These are phyloP conservation scores for Eupsittula cactorum DNA, from an alignment of 2,113 vertebrate genomes.

Conservation along the genomic window DNA sequence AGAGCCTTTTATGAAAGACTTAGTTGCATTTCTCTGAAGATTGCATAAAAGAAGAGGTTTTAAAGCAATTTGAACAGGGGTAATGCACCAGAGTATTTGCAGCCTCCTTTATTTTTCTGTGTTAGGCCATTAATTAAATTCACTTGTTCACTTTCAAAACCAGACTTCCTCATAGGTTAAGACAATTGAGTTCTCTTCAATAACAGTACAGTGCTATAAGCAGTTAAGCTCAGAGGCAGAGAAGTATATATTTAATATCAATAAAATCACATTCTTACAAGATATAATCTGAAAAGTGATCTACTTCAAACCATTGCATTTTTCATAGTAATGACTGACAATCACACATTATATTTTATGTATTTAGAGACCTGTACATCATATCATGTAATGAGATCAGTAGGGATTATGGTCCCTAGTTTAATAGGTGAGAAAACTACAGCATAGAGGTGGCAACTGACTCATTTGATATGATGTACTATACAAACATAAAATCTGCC, in stretches of 20 bases:
- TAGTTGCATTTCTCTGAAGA: slow-evolving; percentile 50
- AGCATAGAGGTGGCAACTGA: background rate
- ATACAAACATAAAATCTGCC: background rate
- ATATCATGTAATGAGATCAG: background rate
- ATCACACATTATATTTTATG: background rate
- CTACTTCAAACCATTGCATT: background rate
- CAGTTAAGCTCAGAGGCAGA: background rate
- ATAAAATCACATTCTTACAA: background rate
- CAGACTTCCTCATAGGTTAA: background rate
- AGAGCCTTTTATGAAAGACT: slow-evolving; percentile 40
- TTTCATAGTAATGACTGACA: background rate
- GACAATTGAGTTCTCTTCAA: background rate
- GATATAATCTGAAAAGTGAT: background rate
- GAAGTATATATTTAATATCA: background rate
- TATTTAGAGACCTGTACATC: background rate
- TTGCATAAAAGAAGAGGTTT: slow-evolving; percentile 44
- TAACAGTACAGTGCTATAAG: background rate
- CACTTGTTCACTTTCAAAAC: background rate
- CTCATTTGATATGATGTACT: background rate
- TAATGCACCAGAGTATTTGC: slow-evolving; percentile 22
- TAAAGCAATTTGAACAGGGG: slow-evolving; percentile 43
- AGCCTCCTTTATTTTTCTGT: slow-evolving; percentile 17
- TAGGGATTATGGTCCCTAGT: background rate
- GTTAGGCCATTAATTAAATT: slow-evolving; percentile 17
- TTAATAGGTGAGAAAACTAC: background rate